phyloP scores from a whole-genome alignment of 1,140 invertebrate species.

The Wiebesia pumilae region DNA sequence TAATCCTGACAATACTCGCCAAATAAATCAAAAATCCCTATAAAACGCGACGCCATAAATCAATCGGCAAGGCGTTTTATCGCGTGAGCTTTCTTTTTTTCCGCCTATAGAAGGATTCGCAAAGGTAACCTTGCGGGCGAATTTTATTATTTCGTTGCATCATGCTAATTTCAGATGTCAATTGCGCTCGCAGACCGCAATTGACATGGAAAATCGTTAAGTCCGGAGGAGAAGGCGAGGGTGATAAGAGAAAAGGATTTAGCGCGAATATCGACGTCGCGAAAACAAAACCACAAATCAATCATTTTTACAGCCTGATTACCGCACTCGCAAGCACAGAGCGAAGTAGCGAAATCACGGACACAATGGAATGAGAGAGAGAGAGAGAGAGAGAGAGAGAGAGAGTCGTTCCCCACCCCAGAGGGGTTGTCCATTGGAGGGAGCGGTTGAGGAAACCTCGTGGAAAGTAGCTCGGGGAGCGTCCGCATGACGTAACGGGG shows the following conservation, averaged over 20 bases:
- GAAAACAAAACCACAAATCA: too few species aligned
- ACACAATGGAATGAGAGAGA: background rate
- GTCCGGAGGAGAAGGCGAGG: too few species aligned
- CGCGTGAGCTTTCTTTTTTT: background rate
- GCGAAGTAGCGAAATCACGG: too few species aligned
- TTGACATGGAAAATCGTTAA: too few species aligned
- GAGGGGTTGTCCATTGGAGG: background rate
- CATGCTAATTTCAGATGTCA: too few species aligned
- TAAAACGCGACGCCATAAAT: background rate
- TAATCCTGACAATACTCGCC: background rate
- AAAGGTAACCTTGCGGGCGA: background rate
- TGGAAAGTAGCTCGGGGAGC: slow-evolving; percentile 44
- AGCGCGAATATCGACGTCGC: too few species aligned
- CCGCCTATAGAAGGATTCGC: background rate
- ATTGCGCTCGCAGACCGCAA: too few species aligned
- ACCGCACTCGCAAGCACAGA: too few species aligned
- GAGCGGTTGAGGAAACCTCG: slow-evolving; percentile 30
- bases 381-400: too few species aligned
- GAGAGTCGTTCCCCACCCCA: background rate
- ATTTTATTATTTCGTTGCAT: background rate
- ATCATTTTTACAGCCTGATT: too few species aligned
- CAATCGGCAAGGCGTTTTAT: background rate
- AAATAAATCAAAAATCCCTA: background rate
- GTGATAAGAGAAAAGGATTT: too few species aligned
- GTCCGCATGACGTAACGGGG: slow-evolving; percentile 3